Base-by-base conservation (phyloP, 2,797 vertebrate species). In the Thaleichthys pacificus region DNA sequence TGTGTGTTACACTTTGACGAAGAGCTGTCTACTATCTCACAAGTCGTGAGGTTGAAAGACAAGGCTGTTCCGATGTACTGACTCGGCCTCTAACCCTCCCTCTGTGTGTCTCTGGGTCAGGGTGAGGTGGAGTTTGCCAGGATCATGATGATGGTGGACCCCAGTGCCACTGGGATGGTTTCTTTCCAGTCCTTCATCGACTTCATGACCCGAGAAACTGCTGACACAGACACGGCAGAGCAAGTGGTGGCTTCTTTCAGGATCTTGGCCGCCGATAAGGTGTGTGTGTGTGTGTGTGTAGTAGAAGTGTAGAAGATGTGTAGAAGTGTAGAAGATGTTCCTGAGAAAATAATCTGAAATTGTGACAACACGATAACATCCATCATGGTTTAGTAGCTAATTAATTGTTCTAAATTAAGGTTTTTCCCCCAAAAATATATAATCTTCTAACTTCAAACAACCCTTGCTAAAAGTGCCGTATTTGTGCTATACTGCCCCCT, bases 151-250 rank as follows among this genome's bases (percentile, higher is more conserved):
- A 89, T 99, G 75, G 97, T 99, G 82, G 97, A 99, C 76, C 91
- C 96, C 82, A 99, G 94, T 0, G 91, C 88, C 5, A 94, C 95
- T 67, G 97, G 97, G 70, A 91, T 92, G 0, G 96, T 99, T 74
- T 96, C 97, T 76, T 99, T 99, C 93, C 97, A 99, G 88, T 98
- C 97, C 64, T 99, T 99, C 89, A 98, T 99, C 51, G 97, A 98
- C 87, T 99, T 99, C 82, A 99, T 99, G 97, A 98, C 97, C 75
- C 93, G 97, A 85, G 97, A 99, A 90, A 98, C 97, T 0, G 96
- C 95, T 2, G 97, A 99, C 73, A 98, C 97, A 0, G 97, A 99
- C 86, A 97, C 97, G 0, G 94, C 97, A 0, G 97, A 99, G 62
- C 97, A 99, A 90, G 97, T 99, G 83, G 95, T 98, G 38, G 97